A percentile compares a stretch with the other conserved stretches of the same genome.
Conservation (phyloP, 1,140 invertebrate species). For the Drosophila mayri region DNA sequence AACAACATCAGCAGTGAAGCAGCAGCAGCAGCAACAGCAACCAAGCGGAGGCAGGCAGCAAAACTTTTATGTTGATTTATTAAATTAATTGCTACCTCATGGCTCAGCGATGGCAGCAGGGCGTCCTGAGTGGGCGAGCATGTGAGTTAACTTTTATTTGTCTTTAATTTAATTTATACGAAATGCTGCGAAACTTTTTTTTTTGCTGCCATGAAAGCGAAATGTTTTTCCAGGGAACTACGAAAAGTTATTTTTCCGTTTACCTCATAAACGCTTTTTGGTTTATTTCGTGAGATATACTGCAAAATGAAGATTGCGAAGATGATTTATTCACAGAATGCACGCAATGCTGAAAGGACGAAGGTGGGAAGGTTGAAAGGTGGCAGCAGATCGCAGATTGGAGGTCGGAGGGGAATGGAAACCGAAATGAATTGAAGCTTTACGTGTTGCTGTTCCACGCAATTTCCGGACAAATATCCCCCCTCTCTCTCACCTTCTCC, state of each 20-base stretch:
- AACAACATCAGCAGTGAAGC: slow-evolving; percentile 10
- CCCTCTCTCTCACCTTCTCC: slow-evolving; percentile 1
- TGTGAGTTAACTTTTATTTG: slow-evolving; percentile 69
- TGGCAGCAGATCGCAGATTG: slow-evolving; percentile 8
- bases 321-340: slow-evolving; percentile 69
- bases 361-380: not conserved
- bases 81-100: slow-evolving; percentile 81
- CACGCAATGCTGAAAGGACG: slow-evolving; percentile 48
- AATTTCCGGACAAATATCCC: slow-evolving; percentile 68
- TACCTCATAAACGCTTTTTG: slow-evolving; percentile 47
- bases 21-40: slow-evolving; percentile 2
- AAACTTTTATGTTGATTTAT: slow-evolving; percentile 82
- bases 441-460: slow-evolving; percentile 78
- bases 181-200: slow-evolving; percentile 60
- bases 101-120: slow-evolving; percentile 15
- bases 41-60: slow-evolving; percentile 19
- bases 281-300: slow-evolving; percentile 40
- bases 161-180: slow-evolving; percentile 78
- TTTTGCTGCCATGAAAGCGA: slow-evolving; percentile 4
- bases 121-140: slow-evolving; percentile 13
- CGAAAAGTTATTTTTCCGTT: slow-evolving; percentile 28
- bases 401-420: slow-evolving; percentile 6
- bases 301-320: slow-evolving; percentile 58
- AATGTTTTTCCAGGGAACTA: slow-evolving; percentile 11
- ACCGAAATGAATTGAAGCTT: slow-evolving; percentile 67